phyloP scores from a whole-genome alignment of 1,140 invertebrate genomes.

The Trichogramma pretiosum region DNA sequence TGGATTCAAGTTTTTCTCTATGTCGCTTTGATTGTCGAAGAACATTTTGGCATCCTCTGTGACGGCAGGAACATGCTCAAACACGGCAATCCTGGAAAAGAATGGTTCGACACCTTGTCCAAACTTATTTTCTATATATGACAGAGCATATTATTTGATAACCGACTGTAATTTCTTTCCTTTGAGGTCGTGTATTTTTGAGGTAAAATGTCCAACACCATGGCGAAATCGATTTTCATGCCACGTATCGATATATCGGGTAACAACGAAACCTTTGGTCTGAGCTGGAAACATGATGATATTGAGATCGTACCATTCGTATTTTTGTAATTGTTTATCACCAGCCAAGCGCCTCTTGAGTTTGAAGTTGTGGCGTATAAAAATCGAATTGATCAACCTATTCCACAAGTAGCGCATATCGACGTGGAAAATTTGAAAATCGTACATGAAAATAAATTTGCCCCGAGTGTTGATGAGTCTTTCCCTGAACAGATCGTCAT shows the following conservation, averaged over 20 bases:
- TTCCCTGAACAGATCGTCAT: conserved; percentile 53
- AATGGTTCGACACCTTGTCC: too few relatives aligned
- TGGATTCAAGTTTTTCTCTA: conserved; percentile 25
- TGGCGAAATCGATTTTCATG: conserved; percentile 50
- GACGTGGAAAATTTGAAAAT: conserved; percentile 54
- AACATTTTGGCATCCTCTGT: conserved; percentile 35
- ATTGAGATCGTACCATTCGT: conserved; percentile 56
- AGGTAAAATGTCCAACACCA: conserved; percentile 45
- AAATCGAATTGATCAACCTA: conserved; percentile 64
- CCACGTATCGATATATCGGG: conserved; percentile 57
- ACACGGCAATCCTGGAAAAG: conserved; percentile 54
- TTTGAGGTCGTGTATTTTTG: conserved; percentile 54
- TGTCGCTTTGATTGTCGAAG: conserved; percentile 27
- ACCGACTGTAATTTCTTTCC: conserved; percentile 29
- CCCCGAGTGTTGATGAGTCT: conserved; percentile 59
- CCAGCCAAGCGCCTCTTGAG: conserved; percentile 29
- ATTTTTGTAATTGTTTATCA: conserved; percentile 27
- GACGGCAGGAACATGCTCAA: conserved; percentile 64
- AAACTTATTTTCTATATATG: too few relatives aligned
- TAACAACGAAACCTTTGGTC: conserved; percentile 43
- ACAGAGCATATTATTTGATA: too few relatives aligned
- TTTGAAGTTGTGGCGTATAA: conserved; percentile 50
- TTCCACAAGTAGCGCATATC: conserved; percentile 69
- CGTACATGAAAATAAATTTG: conserved; percentile 60
- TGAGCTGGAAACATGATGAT: conserved; percentile 61